Evolutionary conservation across 1,140 invertebrate genomes (phyloP).

Genomic region (Papilio machaon): DNA sequence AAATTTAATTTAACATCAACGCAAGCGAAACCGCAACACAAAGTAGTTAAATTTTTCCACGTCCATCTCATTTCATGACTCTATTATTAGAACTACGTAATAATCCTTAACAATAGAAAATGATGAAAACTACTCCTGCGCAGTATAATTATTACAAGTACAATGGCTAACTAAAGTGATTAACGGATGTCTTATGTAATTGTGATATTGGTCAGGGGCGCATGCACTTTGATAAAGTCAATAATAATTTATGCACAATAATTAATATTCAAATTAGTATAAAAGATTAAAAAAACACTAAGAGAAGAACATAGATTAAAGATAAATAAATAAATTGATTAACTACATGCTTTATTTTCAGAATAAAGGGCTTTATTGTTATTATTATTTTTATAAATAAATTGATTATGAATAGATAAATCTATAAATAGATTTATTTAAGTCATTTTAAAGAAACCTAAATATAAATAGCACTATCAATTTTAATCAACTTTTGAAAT

Average conservation of each 20-base stretch:
- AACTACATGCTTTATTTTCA: no score
- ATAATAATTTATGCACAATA: background rate
- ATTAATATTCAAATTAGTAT: background rate
- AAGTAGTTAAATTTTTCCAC: background rate
- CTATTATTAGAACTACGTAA: background rate
- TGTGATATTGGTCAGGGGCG: background rate
- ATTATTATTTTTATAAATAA: no score
- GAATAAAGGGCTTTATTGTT: no score
- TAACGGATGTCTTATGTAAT: constrained; percentile 21
- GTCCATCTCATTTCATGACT: background rate
- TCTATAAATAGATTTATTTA: no score
- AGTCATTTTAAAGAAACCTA: no score
- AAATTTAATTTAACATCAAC: background rate
- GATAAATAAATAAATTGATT: no score
- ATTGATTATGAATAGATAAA: no score
- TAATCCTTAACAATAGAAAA: constrained; percentile 12
- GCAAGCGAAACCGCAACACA: background rate
- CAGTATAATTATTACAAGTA: constrained; percentile 12
- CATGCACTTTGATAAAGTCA: background rate
- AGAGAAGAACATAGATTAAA: no score
- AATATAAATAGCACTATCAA: no score
- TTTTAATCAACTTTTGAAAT: no score
- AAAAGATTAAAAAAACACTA: background rate
- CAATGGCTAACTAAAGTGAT: constrained; percentile 16
- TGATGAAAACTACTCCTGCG: background rate